Base-by-base conservation (phyloP, 1,140 invertebrate species). In the Bradynema listronoti region DNA sequence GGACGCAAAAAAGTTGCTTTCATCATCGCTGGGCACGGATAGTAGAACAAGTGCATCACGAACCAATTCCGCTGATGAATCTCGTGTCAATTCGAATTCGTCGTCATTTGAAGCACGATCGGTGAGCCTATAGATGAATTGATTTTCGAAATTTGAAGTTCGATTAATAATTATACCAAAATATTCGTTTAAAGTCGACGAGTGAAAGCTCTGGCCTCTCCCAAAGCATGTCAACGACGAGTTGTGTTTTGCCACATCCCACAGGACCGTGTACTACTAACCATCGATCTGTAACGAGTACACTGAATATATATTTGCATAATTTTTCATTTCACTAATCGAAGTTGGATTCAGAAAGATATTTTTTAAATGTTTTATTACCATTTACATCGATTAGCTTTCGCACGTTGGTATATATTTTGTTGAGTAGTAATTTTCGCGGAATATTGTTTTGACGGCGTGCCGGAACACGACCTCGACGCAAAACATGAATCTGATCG, bases 121-220 rank as follows among this genome's bases (percentile, higher is more conserved):
- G 16, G 27, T 46, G 4, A 55, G n/a, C 52, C 52, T 55, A 30
- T 47, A 55, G 52, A 55, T 47, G 7, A 47, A 47, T 47, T 45
- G 16, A 42, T 47, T 7, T 55, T 55, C 7, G 27, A 16, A 47
- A 16, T 19, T 53, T 45, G 51, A n/a, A 42, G 25, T 16, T 43
- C 7, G 7, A 9, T 16, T 55, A 42, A n/a, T 42, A 24, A 43
- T n/a, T 3, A 14, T 55, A 55, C 52, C 52, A 55, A 55, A 55
- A 50, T 16, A 55, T 46, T 4, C 32, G 24, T 5, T 53, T 46
- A 16, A 55, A 55, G n/a, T 53, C 32, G 33, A 19, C 19, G 43
- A 43, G 25, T 45, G 27, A 30, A 4, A 55, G 3, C 33, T 55
- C 52, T 16, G 52, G 52, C 14, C 16, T 19, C 14, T 55, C 50